Base-by-base conservation (phyloP, 2,888 invertebrate genomes). In the Ditylenchus weischeri region DNA sequence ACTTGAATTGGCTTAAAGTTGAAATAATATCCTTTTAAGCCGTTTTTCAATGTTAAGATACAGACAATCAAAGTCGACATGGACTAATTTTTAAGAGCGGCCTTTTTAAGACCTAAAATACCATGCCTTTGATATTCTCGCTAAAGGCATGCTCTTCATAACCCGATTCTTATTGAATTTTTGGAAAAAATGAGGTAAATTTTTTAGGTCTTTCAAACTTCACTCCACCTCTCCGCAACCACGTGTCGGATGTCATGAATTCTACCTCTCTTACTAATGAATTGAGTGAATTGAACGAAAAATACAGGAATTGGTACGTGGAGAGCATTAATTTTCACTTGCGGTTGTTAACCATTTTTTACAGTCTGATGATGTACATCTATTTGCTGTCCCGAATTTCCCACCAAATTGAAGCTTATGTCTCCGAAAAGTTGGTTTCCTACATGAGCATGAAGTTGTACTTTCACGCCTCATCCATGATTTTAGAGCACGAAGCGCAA, bases 291-390 rank as follows among this genome's bases (percentile, higher is more conserved):
- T 38, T 64, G 21, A 66, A 58, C 57, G 35, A 51, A 10, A 59
- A 63, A 18, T 66, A 66, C 66, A 48, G 57, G 38, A 60, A 69
- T 54, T 63, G 51, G 51, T 51, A n/a, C n/a, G n/a, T n/a, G n/a
- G n/a, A n/a, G n/a, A n/a, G n/a, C n/a, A 21, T 38, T 11, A 8
- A 8, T 38, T 11, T 51, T 51, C 8, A 13, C 23, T 21, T 51
- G 23, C 8, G 19, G 10, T 51, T 10, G 7, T 10, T 6, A 51
- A 13, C 19, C 6, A 6, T 51, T 51, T 51, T 8, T n/a, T 51
- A 10, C 13, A 51, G 50, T 38, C 47, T 69, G 59, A 66, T 69
- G 11, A 69, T 69, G 69, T 63, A 69, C 50, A 47, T 63, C 21
- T 69, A 66, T 23, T 57, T 69, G 51, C 29, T 63, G 11, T 36